These are phyloP conservation scores for Drosophila anomalipes DNA, from an alignment of 2,888 invertebrate species.

Conservation along the genomic window DNA sequence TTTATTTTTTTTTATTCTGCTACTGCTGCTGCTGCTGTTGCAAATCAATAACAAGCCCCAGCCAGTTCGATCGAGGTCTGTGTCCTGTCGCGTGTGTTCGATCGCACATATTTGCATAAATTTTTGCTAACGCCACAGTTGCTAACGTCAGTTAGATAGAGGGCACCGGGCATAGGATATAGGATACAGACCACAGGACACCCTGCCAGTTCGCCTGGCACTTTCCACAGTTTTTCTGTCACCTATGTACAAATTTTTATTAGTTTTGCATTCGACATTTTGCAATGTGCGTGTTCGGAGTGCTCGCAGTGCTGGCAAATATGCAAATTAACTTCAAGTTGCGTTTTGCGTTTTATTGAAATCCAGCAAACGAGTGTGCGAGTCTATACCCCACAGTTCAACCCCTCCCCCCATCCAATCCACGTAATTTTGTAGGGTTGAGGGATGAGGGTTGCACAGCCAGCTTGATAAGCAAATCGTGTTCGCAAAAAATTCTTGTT, in stretches of 20 bases:
- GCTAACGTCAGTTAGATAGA: conserved; percentile 5
- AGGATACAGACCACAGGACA: conserved; percentile 18
- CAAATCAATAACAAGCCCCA: conserved; percentile 65
- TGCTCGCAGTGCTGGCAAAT: conserved; percentile 55
- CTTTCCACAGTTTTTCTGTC: conserved; percentile 51
- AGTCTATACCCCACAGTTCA: conserved; percentile 3
- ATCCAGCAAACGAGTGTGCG: conserved; percentile 38
- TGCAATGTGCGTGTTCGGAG: conserved; percentile 47
- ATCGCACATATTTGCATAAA: conserved; percentile 70
- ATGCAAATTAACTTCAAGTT: conserved; percentile 78
- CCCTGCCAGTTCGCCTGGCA: conserved; percentile 13
- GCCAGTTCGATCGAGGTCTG: conserved; percentile 41
- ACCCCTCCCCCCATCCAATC: background rate
- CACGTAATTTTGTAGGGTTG: conserved; percentile 27
- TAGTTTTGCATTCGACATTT: conserved; percentile 67
- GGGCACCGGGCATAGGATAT: background rate
- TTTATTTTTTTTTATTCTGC: background rate
- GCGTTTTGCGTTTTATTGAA: conserved; percentile 66
- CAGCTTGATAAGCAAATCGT: conserved; percentile 63
- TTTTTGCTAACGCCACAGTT: conserved; percentile 46
- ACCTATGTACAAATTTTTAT: conserved; percentile 72
- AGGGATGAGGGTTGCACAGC: conserved; percentile 56
- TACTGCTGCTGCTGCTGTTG: conserved; percentile 9
- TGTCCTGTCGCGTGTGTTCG: conserved; percentile 28
- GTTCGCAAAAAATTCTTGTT: conserved; percentile 55